Conservation (phyloP, 2,888 invertebrate species). For the Palloptera scutellata region DNA sequence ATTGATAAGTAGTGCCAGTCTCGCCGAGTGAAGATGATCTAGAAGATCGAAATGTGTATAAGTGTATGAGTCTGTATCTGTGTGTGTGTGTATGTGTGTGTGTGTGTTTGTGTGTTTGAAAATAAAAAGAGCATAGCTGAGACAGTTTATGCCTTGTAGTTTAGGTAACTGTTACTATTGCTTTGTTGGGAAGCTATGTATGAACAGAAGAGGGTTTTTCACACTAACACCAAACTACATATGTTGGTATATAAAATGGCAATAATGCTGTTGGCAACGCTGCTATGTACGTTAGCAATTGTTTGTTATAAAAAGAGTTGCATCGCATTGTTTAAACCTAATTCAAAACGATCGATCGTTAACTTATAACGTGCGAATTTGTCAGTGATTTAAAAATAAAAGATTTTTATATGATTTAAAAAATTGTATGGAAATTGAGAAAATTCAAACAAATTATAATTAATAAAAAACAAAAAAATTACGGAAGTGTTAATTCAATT, state of each 20-base stretch:
- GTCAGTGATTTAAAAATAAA: background rate
- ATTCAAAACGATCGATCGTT: conserved; percentile 53
- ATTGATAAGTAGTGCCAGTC: background rate
- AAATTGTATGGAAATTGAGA: background rate
- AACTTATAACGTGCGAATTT: background rate
- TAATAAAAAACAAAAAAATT: too few relatives aligned
- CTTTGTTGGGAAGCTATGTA: background rate
- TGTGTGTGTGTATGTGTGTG: background rate
- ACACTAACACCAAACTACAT: background rate
- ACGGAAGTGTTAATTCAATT: too few relatives aligned
- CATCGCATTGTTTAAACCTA: conserved; percentile 55
- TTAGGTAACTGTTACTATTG: conserved; percentile 3
- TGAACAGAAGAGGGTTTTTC: too few relatives aligned
- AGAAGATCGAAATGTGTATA: conserved; percentile 45
- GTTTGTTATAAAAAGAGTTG: conserved; percentile 57
- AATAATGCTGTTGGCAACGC: conserved; percentile 19
- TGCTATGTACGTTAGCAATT: conserved; percentile 23
- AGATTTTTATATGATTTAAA: background rate
- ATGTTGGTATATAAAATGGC: background rate
- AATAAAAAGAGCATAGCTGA: background rate
- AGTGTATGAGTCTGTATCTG: too few relatives aligned
- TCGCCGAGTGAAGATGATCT: conserved; percentile 49
- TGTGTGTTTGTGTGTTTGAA: too few relatives aligned
- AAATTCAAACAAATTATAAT: too few relatives aligned
- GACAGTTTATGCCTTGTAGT: conserved; percentile 19